These are phyloP conservation scores for Aspiorhynchus laticeps DNA, from an alignment of 2,113 vertebrate genomes.

Conservation along the genomic window DNA sequence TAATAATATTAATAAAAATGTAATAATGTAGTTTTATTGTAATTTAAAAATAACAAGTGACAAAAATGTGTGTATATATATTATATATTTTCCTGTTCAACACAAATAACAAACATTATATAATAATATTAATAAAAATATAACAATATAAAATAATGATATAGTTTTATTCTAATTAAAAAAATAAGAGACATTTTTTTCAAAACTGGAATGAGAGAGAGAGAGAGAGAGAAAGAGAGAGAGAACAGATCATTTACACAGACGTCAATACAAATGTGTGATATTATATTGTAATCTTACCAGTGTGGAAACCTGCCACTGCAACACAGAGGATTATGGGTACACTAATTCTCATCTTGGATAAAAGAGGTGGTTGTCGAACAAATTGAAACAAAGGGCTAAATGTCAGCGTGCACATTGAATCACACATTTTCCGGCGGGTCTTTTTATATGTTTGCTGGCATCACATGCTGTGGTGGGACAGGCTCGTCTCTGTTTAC, in stretches of 20 bases:
- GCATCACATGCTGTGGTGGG: slow-evolving; percentile 70
- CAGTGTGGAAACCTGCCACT: slow-evolving; percentile 63
- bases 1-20: not conserved
- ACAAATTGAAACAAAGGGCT: slow-evolving; percentile 3
- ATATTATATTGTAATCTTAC: slow-evolving; percentile 61
- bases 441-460: slow-evolving; percentile 63
- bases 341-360: slow-evolving; percentile 65
- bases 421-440: not conserved
- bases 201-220: not conserved
- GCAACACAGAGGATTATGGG: slow-evolving; percentile 64
- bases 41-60: too few species aligned
- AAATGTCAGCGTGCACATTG: slow-evolving; percentile 28
- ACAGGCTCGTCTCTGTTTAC: slow-evolving; percentile 70
- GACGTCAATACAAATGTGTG: not conserved
- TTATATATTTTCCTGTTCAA: not conserved
- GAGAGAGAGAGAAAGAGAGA: too few species aligned
- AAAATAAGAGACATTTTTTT: not conserved
- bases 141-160: not conserved
- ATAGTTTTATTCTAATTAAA: not conserved
- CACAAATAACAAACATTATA: not conserved
- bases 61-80: not conserved
- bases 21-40: not conserved
- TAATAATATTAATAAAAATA: not conserved
- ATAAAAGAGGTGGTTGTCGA: slow-evolving; percentile 6
- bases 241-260: not conserved